Percentiles rank a stretch among this genome's conserved stretches.
Conservation (phyloP, 2,888 invertebrate genomes). For the Lucinisca nassula region DNA sequence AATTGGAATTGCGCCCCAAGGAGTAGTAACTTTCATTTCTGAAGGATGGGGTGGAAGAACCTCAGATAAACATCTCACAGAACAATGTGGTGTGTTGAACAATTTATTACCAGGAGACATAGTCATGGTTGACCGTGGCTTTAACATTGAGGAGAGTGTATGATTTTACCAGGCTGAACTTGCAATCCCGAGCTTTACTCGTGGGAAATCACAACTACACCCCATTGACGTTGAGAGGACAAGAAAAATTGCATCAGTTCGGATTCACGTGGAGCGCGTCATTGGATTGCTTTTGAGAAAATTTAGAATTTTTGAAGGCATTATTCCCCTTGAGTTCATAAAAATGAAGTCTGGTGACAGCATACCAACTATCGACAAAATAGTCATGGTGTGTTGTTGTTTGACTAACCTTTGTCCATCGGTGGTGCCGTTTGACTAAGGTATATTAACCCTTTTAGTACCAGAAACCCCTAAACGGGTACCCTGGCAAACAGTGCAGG, state of each 20-base stretch:
- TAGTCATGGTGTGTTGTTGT: slow-evolving; percentile 42
- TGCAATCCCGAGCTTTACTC: slow-evolving; percentile 59
- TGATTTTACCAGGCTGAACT: slow-evolving; percentile 41
- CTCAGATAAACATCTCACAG: slow-evolving; percentile 70
- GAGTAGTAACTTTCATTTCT: slow-evolving; percentile 69
- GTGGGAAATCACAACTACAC: slow-evolving; percentile 54
- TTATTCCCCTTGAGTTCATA: slow-evolving; percentile 29
- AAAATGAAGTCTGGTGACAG: slow-evolving; percentile 26
- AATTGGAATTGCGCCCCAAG: slow-evolving; percentile 74
- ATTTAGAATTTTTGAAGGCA: slow-evolving; percentile 42
- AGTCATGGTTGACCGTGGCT: slow-evolving; percentile 72
- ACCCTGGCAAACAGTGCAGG: too few relatives aligned
- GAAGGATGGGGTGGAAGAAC: slow-evolving; percentile 74
- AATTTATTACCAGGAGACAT: slow-evolving; percentile 59
- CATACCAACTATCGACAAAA: slow-evolving; percentile 41
- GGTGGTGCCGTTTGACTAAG: slow-evolving; percentile 24
- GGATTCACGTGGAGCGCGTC: slow-evolving; percentile 68
- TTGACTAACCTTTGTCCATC: slow-evolving; percentile 41
- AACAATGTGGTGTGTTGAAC: slow-evolving; percentile 63
- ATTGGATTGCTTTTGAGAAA: slow-evolving; percentile 57
- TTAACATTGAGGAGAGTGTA: slow-evolving; percentile 61
- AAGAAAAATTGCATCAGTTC: slow-evolving; percentile 50
- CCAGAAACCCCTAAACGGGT: too few relatives aligned
- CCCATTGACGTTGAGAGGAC: slow-evolving; percentile 55
- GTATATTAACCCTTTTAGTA: too few relatives aligned